Base-by-base conservation (phyloP, 53 echinoderm and acorn worm genomes). In the Astropecten irregularis region DNA sequence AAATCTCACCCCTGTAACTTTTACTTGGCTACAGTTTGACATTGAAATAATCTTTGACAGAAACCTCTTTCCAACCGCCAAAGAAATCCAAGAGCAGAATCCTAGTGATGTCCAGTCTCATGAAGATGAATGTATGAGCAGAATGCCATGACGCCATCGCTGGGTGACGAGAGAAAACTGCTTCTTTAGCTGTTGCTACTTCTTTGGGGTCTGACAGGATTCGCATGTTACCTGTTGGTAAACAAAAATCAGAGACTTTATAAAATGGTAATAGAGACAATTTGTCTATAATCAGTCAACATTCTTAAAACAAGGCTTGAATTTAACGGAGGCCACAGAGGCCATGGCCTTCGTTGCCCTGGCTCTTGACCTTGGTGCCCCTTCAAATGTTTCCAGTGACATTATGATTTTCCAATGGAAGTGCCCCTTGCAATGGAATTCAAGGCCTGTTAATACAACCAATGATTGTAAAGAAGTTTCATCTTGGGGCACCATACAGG, bases 91-190 rank as follows among this genome's bases (percentile, higher is more conserved):
- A 49, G 20, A 94, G 82, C 76, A 88, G 68, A 61, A 91, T 40
- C 35, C 70, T n/a, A 27, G 34, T 53, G 27, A 92, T 64, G 39
- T 73, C 37, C 22, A 91, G 31, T 33, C 91, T 94, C 42, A 83
- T 40, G 69, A 91, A 86, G 29, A 53, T 44, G 61, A 91, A 91
- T 4, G 82, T 9, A 26, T 94, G 94, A 33, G 47, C 16, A 14
- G 23, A 9, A 0, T 91, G 84, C 85, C 91, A 91, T 23, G 47
- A 32, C 26, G 83, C 20, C 94, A 94, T 94, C 19, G 57, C n/a
- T 16, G 94, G 94, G 13, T 94, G 94, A 22, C 94, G 91, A 0
- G 94, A 65, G 65, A 94, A 94, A 23, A 94, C 81, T 5, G 89
- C 88, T 30, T 51, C 36, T 69, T 77, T 61, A 3, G 89, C 91